phyloP scores from a whole-genome alignment of 2,797 vertebrate genomes.

The Orestias chungarensis region DNA sequence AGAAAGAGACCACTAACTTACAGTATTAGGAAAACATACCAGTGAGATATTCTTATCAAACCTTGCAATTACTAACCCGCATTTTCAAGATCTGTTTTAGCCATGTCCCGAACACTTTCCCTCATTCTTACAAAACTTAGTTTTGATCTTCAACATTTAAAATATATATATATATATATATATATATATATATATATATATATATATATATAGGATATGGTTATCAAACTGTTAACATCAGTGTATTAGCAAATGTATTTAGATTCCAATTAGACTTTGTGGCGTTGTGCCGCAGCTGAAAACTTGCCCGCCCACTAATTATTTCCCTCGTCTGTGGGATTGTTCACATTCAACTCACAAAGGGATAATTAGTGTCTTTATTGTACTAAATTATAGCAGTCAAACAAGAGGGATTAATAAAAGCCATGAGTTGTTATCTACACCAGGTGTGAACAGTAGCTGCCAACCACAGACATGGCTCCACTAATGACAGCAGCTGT shows the following conservation, averaged over 20 bases:
- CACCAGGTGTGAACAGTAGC: constrained; percentile 39
- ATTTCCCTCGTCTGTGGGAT: constrained; percentile 11
- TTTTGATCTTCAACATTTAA: not conserved
- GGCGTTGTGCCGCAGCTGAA: constrained; percentile 8
- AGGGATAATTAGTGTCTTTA: constrained; percentile 48
- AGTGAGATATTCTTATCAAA: not conserved
- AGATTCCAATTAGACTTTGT: not conserved
- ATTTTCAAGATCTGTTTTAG: too few relatives aligned
- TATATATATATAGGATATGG: too few relatives aligned
- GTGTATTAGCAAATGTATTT: not conserved
- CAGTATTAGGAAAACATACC: not conserved
- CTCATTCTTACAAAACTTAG: too few relatives aligned
- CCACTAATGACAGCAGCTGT: constrained; percentile 27
- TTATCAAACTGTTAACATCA: not conserved
- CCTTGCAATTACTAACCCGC: not conserved
- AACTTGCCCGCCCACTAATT: constrained; percentile 18
- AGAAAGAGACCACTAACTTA: not conserved
- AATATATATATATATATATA: too few relatives aligned
- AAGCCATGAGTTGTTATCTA: constrained; percentile 49
- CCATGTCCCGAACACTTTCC: not conserved
- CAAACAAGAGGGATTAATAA: constrained; percentile 36
- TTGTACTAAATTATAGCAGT: constrained; percentile 43
- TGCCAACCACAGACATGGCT: not conserved
- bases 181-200: too few relatives aligned
- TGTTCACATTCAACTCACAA: constrained; percentile 15